A percentile compares a stretch with the other conserved stretches of the same genome.
These are phyloP conservation scores for Petrosia ficiformis DNA, from an alignment of 37 sponge, comb jelly and placozoan genomes.

Conservation along the genomic window DNA sequence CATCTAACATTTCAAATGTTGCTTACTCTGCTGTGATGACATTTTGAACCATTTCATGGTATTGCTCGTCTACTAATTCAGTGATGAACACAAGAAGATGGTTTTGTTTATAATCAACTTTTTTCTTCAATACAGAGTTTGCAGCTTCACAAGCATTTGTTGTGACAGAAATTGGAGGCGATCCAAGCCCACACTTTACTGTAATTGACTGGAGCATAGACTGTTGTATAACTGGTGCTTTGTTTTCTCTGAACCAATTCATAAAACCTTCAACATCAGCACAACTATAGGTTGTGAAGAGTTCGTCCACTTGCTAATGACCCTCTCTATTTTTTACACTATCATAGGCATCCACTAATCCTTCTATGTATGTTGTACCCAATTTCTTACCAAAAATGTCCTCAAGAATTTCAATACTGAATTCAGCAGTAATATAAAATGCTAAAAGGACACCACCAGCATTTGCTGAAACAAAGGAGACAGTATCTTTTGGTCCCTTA, in stretches of 20 bases:
- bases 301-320: too few relatives aligned
- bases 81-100: constrained; percentile 19
- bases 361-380: too few relatives aligned
- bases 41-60: constrained; percentile 30
- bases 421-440: too few relatives aligned
- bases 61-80: constrained; percentile 24
- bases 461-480: too few relatives aligned
- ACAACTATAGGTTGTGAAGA: too few relatives aligned
- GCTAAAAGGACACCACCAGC: too few relatives aligned
- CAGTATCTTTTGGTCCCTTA: too few relatives aligned
- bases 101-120: constrained; percentile 29
- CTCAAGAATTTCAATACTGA: too few relatives aligned
- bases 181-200: constrained; percentile 27
- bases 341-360: too few relatives aligned
- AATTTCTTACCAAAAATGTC: too few relatives aligned
- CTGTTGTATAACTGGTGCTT: constrained; percentile 5
- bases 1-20: background rate
- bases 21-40: constrained; percentile 10
- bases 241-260: constrained; percentile 6
- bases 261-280: constrained; percentile 7
- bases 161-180: constrained; percentile 20
- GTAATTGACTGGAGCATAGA: constrained; percentile 9
- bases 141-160: constrained; percentile 35
- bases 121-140: constrained; percentile 19
- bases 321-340: too few relatives aligned